These are phyloP conservation scores for Schmidtea mediterranea DNA, from an alignment of 1,140 invertebrate genomes.

Conservation along the genomic window DNA sequence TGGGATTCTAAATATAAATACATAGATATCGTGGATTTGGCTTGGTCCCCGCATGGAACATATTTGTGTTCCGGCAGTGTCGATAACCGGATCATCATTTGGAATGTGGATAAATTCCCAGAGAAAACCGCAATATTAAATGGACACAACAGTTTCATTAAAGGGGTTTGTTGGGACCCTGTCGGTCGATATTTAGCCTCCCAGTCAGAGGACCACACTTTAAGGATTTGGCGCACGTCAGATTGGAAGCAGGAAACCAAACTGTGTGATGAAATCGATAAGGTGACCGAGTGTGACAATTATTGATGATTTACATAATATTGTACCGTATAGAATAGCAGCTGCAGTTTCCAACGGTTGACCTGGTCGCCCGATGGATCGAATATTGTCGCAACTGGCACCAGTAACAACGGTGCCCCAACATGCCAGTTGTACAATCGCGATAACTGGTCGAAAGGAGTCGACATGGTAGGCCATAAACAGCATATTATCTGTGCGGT, in stretches of 20 bases:
- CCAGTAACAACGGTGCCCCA: constrained; percentile 84
- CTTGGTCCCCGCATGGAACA: constrained; percentile 70
- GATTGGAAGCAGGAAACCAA: constrained; percentile 63
- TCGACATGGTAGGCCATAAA: constrained; percentile 84
- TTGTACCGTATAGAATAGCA: neutral
- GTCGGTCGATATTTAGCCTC: constrained; percentile 69
- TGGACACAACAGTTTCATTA: constrained; percentile 65
- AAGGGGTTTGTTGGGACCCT: constrained; percentile 89
- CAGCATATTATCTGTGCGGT: constrained; percentile 72
- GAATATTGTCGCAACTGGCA: constrained; percentile 77
- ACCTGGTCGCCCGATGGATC: constrained; percentile 92
- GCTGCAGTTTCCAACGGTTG: constrained; percentile 39
- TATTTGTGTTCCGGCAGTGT: constrained; percentile 79
- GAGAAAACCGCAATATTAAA: constrained; percentile 35
- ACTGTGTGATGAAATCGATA: constrained; percentile 65
- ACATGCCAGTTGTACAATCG: constrained; percentile 38
- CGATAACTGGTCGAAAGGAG: constrained; percentile 35
- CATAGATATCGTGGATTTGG: constrained; percentile 35
- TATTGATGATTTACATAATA: constrained; percentile 4
- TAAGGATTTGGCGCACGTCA: constrained; percentile 68
- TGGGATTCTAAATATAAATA: too few species aligned
- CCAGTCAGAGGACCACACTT: constrained; percentile 63
- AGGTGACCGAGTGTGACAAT: constrained; percentile 26
- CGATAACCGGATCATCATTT: constrained; percentile 77
- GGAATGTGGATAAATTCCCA: constrained; percentile 29